These are phyloP conservation scores for Eclectus roratus DNA, from an alignment of 2,113 vertebrate species.

Conservation along the genomic window DNA sequence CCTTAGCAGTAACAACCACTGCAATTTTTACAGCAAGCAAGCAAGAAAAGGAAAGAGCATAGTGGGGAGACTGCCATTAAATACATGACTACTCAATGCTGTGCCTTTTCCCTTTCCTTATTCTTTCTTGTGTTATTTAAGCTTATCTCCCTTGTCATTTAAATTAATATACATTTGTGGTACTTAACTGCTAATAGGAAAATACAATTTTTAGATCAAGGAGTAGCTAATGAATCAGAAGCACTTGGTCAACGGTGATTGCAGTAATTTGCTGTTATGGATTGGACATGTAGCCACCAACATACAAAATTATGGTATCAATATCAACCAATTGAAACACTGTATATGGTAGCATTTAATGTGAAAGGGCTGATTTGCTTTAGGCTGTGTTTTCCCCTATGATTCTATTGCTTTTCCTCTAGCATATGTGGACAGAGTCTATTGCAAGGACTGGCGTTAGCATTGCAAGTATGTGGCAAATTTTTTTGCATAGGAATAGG, in stretches of 20 bases:
- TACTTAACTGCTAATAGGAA: not conserved
- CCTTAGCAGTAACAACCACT: not conserved
- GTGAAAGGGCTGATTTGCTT: not conserved
- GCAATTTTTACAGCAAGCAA: not conserved
- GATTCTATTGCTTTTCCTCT: not conserved
- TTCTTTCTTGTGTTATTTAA: not conserved
- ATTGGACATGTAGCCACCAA: not conserved
- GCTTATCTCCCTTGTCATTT: not conserved
- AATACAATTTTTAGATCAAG: not conserved
- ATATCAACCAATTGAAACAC: conserved; percentile 5
- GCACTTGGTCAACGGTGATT: not conserved
- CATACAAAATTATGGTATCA: not conserved
- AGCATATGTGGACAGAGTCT: not conserved
- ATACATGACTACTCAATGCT: not conserved
- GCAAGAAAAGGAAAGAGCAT: not conserved
- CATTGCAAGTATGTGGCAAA: not conserved
- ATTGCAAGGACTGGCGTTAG: not conserved
- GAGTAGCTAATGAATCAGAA: not conserved
- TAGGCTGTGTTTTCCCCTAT: not conserved
- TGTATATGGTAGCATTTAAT: not conserved
- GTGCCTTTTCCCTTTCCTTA: not conserved
- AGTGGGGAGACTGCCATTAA: not conserved
- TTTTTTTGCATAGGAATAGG: not conserved
- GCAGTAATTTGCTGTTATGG: conserved; percentile 23
- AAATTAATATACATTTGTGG: not conserved